A percentile compares a stretch with the other conserved stretches of the same genome.
Conservation (phyloP, 2,888 invertebrate species). For the Bellardia pandia region DNA sequence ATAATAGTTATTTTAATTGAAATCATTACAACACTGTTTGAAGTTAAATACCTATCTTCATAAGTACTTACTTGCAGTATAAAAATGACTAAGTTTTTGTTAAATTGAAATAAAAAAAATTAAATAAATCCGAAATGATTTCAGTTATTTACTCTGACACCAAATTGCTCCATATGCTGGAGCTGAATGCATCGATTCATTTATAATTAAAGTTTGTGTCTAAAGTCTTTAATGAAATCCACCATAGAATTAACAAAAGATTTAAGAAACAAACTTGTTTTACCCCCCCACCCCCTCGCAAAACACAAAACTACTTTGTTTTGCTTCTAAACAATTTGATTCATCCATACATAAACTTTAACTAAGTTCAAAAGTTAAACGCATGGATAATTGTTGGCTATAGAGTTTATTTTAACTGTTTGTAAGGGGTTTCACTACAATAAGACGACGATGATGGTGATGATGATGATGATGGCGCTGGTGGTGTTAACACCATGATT, state of each 20-base stretch:
- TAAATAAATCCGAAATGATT: not conserved
- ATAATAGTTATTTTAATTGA: not conserved
- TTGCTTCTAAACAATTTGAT: constrained; percentile 37
- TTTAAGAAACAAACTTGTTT: constrained; percentile 53
- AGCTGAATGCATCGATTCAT: constrained; percentile 22
- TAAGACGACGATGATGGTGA: constrained; percentile 5
- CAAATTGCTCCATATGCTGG: constrained; percentile 30
- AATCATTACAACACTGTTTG: no score
- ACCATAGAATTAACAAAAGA: constrained; percentile 38
- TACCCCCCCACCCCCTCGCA: no score
- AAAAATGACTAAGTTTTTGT: not conserved
- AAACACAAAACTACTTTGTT: not conserved
- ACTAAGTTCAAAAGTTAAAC: constrained; percentile 72
- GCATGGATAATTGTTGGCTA: constrained; percentile 70
- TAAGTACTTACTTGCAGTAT: not conserved
- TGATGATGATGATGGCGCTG: not conserved
- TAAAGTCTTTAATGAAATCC: constrained; percentile 25
- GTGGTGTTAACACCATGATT: constrained; percentile 44
- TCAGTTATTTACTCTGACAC: constrained; percentile 22
- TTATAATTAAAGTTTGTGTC: constrained; percentile 53
- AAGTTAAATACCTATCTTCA: no score
- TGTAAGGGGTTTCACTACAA: constrained; percentile 7
- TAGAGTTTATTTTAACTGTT: constrained; percentile 11
- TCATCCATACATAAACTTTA: constrained; percentile 52
- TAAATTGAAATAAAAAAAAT: not conserved